phyloP scores from a whole-genome alignment of 1,140 invertebrate species.

The Aphelinus certus region DNA sequence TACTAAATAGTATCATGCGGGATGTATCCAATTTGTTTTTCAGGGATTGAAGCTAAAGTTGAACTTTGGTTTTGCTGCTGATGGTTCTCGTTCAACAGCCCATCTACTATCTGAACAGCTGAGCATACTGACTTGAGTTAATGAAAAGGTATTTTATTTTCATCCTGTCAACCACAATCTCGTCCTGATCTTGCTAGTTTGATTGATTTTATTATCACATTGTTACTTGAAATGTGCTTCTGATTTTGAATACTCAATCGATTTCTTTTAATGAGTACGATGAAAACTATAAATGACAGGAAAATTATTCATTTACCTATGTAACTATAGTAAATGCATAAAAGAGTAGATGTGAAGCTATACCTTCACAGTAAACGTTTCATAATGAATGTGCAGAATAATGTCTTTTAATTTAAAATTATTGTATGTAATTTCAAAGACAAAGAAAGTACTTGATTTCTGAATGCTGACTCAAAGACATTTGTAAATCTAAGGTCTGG shows the following conservation, averaged over 20 bases:
- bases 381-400: constrained; percentile 28
- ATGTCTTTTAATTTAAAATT: constrained; percentile 20
- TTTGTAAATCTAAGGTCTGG: background rate
- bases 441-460: constrained; percentile 7
- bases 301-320: constrained; percentile 7
- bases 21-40: constrained; percentile 28
- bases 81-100: constrained; percentile 20
- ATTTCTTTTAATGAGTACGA: constrained; percentile 15
- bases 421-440: constrained; percentile 28
- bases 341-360: too few relatives aligned
- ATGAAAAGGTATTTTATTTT: constrained; percentile 64
- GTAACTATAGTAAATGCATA: too few relatives aligned
- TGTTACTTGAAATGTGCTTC: constrained; percentile 17
- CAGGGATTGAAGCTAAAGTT: constrained; percentile 51
- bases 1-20: background rate
- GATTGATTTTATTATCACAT: constrained; percentile 24
- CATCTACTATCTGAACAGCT: constrained; percentile 44
- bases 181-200: constrained; percentile 30
- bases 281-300: constrained; percentile 10
- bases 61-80: constrained; percentile 15
- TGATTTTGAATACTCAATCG: background rate
- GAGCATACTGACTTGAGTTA: constrained; percentile 56
- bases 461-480: background rate
- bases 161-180: constrained; percentile 54
- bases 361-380: too few relatives aligned